Percentiles rank a stretch among this genome's conserved stretches.
These are phyloP conservation scores for Busseola fusca DNA, from an alignment of 2,888 invertebrate species.

Conservation along the genomic window DNA sequence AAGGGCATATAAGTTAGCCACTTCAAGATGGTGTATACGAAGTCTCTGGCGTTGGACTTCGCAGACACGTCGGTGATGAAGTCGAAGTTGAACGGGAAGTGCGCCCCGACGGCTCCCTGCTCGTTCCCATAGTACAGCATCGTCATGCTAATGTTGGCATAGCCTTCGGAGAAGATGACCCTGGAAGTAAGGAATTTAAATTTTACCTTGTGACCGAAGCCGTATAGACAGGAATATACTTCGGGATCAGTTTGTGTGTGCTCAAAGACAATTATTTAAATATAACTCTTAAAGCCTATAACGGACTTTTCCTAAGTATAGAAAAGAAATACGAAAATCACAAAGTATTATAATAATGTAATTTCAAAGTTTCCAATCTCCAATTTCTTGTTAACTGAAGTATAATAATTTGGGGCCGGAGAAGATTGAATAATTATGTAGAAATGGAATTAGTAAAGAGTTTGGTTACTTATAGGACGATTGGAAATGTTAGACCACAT, in stretches of 20 bases:
- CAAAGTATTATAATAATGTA: conserved; percentile 41
- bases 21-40: conserved; percentile 84
- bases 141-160: conserved; percentile 86
- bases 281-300: background rate
- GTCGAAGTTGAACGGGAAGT: conserved; percentile 91
- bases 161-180: conserved; percentile 90
- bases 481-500: conserved; percentile 32
- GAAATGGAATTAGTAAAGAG: conserved; percentile 45
- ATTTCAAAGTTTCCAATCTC: conserved; percentile 49
- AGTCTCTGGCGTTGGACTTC: conserved; percentile 82
- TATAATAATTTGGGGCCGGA: conserved; percentile 43
- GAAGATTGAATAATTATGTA: conserved; percentile 46
- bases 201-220: background rate
- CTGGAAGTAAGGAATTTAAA: conserved; percentile 66
- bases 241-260: too few species aligned
- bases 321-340: conserved; percentile 35
- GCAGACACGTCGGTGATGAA: conserved; percentile 86
- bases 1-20: conserved; percentile 90
- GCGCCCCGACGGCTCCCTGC: conserved; percentile 81
- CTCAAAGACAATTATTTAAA: conserved; percentile 6
- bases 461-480: conserved; percentile 45
- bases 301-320: conserved; percentile 15
- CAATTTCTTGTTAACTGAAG: conserved; percentile 45
- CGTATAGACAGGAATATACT: background rate
- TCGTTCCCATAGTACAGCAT: conserved; percentile 90